Evolutionary conservation across 2,797 vertebrate genomes (phyloP).

Genomic region (Onychomys leucogaster): DNA sequence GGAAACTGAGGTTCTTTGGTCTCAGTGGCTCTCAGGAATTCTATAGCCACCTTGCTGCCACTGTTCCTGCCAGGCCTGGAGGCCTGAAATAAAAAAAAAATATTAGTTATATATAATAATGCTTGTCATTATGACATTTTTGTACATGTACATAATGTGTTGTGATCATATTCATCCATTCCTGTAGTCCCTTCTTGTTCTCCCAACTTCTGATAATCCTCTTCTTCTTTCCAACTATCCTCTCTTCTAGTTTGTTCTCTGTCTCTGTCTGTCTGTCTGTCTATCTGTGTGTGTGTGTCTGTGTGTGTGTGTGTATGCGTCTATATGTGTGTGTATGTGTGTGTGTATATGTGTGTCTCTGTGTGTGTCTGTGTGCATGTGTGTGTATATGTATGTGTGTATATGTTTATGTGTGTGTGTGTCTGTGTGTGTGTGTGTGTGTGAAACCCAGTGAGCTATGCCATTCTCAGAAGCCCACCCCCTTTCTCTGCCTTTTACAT

Average conservation of each 20-base stretch:
- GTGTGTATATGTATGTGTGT: too few relatives aligned
- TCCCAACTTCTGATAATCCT: background rate
- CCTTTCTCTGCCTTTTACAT: background rate
- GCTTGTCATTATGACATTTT: background rate
- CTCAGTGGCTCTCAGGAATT: background rate
- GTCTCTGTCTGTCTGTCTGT: too few relatives aligned
- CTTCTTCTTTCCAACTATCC: background rate
- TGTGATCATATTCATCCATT: background rate
- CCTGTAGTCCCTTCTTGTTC: background rate
- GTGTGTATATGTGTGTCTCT: background rate
- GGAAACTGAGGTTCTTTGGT: background rate
- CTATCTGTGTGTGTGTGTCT: background rate
- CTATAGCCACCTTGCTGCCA: background rate
- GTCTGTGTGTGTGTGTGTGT: background rate
- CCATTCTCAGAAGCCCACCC: background rate
- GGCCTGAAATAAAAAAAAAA: background rate
- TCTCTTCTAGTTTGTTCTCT: background rate
- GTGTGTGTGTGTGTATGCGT: background rate
- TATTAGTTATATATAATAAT: background rate
- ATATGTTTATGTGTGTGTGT: background rate
- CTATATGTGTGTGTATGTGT: background rate
- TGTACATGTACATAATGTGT: background rate
- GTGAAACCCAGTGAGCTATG: background rate
- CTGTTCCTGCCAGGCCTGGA: background rate
- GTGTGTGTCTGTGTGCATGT: background rate